Base-by-base conservation (phyloP, 2,888 invertebrate species). In the Sclerodermus sp. region DNA sequence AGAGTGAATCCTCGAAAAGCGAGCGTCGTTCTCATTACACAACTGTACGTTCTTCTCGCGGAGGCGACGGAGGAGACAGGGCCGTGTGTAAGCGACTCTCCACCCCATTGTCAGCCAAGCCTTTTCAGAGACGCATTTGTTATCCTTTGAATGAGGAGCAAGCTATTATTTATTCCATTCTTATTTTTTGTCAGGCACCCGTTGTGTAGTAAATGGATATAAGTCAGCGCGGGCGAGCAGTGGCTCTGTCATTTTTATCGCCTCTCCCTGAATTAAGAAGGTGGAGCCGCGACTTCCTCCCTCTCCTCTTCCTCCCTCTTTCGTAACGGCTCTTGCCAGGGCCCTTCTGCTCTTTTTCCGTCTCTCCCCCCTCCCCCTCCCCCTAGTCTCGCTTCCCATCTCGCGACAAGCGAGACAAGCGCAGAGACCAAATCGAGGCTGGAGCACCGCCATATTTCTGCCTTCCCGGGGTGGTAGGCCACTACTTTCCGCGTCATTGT, bases 221-320 rank as follows among this genome's bases (percentile, higher is more conserved):
- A 76, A 76, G 76, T 76, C 75, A 77, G 70, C 64, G 62, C 65
- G 64, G 66, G 67, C 70, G 74, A 73, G 75, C 72, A 70, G 73
- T 77, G 77, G 70, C 70, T 71, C 70, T 76, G 77, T 77, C 77
- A 76, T 76, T 77, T 77, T 77, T 76, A 77, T 77, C 74, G 74
- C 74, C 71, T 70, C 71, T 67, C 67, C 62, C 69, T 75, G 76
- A 76, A 77, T 75, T 76, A 76, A 76, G 75, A 75, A 76, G 76
- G 73, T 71, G 72, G 72, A 64, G 64, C 57, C 63, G 63, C 64
- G 63, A 64, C 57, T 65, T 54, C 58, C 59, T 57, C 58, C 46
- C 29, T 44, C 29, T 32, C 45, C 36, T 13, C 15, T 9, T 40
- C 14, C 45, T 48, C 39, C 30, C 14, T 40, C 23, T 16, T 45